These are phyloP conservation scores for Sinocyclocheilus maitianheensis DNA, from an alignment of 2,113 vertebrate genomes.

Conservation along the genomic window DNA sequence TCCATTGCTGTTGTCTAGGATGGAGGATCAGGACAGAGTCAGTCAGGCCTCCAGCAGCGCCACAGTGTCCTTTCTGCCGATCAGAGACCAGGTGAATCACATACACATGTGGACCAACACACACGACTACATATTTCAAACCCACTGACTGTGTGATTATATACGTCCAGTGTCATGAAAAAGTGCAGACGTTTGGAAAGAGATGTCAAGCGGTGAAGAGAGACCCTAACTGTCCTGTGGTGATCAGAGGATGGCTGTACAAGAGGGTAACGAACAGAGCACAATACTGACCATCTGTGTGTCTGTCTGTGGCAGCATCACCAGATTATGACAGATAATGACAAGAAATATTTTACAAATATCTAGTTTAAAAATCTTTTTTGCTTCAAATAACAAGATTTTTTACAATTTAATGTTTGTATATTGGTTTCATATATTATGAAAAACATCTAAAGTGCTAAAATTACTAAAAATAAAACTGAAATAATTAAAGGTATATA, in stretches of 20 bases:
- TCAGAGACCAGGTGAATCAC: constrained; percentile 51
- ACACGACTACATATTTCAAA: background rate
- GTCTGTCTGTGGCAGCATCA: background rate
- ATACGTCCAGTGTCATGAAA: constrained; percentile 70
- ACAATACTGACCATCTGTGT: background rate
- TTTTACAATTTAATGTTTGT: background rate
- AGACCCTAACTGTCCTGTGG: constrained; percentile 84
- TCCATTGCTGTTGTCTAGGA: constrained; percentile 61
- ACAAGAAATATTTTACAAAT: no score
- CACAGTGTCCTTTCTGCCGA: constrained; percentile 77
- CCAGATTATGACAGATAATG: background rate
- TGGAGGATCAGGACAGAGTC: constrained; percentile 78
- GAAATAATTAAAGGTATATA: no score
- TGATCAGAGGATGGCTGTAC: constrained; percentile 90
- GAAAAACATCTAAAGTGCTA: background rate
- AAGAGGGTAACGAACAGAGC: constrained; percentile 78
- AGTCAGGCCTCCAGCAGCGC: constrained; percentile 79
- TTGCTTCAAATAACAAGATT: background rate
- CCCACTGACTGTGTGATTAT: background rate
- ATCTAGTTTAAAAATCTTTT: background rate
- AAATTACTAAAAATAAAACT: background rate
- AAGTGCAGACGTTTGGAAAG: constrained; percentile 87
- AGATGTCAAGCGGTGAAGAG: constrained; percentile 81
- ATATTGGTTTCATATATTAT: background rate
- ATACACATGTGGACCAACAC: background rate